Evolutionary conservation across 1,140 invertebrate genomes (phyloP).

Genomic region (Bradysia coprophila): DNA sequence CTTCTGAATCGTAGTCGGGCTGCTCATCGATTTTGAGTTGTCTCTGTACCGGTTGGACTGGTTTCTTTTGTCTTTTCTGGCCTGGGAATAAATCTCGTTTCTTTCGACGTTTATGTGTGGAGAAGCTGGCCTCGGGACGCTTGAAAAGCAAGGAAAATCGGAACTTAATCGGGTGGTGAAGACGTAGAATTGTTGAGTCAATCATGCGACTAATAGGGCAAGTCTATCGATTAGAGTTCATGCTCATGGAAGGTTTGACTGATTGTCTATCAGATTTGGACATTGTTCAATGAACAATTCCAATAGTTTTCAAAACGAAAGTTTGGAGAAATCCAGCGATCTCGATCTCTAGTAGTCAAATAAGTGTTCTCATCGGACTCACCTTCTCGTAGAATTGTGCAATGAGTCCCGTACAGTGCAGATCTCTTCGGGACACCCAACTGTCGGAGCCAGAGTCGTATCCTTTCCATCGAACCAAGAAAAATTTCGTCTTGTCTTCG

Average conservation of each 20-base stretch:
- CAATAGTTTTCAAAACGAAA: not conserved
- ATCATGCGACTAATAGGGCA: no score
- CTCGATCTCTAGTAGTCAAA: constrained; percentile 19
- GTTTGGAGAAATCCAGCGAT: not conserved
- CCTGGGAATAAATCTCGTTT: not conserved
- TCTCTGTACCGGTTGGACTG: not conserved
- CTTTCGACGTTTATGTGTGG: not conserved
- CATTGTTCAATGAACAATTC: not conserved
- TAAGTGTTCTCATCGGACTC: constrained; percentile 21
- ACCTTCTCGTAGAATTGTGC: constrained; percentile 4
- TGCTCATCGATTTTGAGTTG: not conserved
- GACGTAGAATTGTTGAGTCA: not conserved
- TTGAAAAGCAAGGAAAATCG: not conserved
- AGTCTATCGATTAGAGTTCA: no score
- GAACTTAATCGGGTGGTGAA: not conserved
- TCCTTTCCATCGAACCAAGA: constrained; percentile 66
- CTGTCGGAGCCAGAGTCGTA: constrained; percentile 52
- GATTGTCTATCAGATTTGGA: not conserved
- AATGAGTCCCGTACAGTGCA: constrained; percentile 48
- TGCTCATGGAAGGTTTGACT: not conserved
- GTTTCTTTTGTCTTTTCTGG: not conserved
- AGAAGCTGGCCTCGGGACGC: not conserved
- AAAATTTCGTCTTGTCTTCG: constrained; percentile 45
- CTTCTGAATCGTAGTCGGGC: not conserved
- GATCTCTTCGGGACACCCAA: constrained; percentile 59